These are phyloP conservation scores for Dipodomys spectabilis DNA, from an alignment of 2,113 vertebrate species.

Conservation along the genomic window DNA sequence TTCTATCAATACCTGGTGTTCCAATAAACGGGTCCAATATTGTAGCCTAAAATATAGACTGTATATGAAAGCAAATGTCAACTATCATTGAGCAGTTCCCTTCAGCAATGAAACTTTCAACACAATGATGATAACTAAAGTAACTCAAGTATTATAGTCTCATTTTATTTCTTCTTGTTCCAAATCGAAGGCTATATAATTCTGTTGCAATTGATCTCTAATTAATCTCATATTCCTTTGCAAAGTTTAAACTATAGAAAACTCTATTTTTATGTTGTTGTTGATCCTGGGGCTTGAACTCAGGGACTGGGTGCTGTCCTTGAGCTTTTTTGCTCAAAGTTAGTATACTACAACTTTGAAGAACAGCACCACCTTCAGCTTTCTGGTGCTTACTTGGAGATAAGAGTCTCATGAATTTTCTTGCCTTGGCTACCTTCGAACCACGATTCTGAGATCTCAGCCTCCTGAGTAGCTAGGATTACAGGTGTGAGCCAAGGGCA, in stretches of 20 bases:
- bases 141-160: not conserved
- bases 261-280: too few species aligned
- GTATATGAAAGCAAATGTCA: not conserved
- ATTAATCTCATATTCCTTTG: conserved; percentile 57
- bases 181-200: conserved; percentile 20
- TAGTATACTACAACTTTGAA: too few species aligned
- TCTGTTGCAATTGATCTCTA: conserved; percentile 49
- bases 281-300: too few species aligned
- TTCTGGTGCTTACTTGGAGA: too few species aligned
- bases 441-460: too few species aligned
- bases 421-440: too few species aligned
- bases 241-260: not conserved
- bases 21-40: not conserved
- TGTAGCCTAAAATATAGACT: not conserved
- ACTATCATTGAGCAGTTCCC: not conserved
- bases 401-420: too few species aligned
- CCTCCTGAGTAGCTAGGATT: too few species aligned
- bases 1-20: not conserved
- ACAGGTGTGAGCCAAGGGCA: too few species aligned
- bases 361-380: too few species aligned
- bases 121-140: conserved; percentile 26
- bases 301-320: too few species aligned
- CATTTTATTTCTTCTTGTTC: conserved; percentile 31
- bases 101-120: not conserved
- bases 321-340: too few species aligned